A percentile compares a stretch with the other conserved stretches of the same genome.
phyloP scores from a whole-genome alignment of 2,113 vertebrate species.

The Bettongia penicillata region DNA sequence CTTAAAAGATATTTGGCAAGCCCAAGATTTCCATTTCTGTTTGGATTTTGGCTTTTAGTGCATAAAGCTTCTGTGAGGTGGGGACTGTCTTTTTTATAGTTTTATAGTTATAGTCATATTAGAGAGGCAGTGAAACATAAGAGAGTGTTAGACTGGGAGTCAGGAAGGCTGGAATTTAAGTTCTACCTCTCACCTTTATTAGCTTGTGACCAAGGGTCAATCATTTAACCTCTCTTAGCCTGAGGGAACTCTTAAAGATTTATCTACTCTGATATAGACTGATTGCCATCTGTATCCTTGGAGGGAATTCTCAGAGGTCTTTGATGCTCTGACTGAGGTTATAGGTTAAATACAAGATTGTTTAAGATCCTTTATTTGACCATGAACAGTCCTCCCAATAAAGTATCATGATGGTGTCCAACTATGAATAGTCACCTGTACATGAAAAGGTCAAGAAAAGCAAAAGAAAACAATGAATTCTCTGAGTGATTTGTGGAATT shows the following conservation, averaged over 20 bases:
- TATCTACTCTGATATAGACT: not conserved
- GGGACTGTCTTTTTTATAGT: not conserved
- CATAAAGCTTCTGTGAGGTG: not conserved
- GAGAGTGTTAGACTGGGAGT: not conserved
- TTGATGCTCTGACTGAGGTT: not conserved
- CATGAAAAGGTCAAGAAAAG: not conserved
- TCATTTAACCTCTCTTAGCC: not conserved
- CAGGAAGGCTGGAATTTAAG: not conserved
- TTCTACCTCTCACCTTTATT: not conserved
- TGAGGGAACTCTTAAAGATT: not conserved
- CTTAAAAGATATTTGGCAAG: constrained; percentile 25
- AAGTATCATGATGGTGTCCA: not conserved
- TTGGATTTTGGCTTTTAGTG: constrained; percentile 23
- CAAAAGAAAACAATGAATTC: not conserved
- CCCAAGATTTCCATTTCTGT: not conserved
- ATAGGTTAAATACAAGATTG: not conserved
- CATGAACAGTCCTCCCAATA: not conserved
- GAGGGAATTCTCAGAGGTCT: not conserved
- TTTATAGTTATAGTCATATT: not conserved
- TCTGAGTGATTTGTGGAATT: not conserved
- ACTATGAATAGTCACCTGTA: not conserved
- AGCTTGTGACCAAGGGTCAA: not conserved
- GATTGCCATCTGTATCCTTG: not conserved
- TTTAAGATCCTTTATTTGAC: not conserved
- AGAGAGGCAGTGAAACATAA: not conserved